Evolutionary conservation across 2,797 vertebrate genomes (phyloP).

Genomic region (Gouania willdenowi): DNA sequence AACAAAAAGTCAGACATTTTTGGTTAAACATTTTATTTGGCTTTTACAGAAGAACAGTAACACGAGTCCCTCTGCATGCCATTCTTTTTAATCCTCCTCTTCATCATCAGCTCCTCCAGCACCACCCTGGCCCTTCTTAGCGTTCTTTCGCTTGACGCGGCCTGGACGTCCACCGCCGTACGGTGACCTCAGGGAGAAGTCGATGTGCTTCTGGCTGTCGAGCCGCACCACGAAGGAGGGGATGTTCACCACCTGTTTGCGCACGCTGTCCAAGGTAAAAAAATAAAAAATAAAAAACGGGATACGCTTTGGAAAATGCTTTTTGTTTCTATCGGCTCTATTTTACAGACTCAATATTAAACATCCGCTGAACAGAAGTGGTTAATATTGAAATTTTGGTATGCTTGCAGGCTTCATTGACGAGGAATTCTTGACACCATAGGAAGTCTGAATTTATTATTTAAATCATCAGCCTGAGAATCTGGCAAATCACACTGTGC

Average conservation of each 20-base stretch:
- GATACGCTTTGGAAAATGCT: too few relatives aligned
- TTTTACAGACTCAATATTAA: too few relatives aligned
- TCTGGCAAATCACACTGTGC: not conserved
- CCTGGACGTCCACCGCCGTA: conserved; percentile 90
- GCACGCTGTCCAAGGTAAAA: conserved; percentile 82
- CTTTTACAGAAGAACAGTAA: conserved; percentile 29
- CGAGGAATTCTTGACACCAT: conserved; percentile 82
- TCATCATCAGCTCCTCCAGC: conserved; percentile 86
- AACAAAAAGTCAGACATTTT: not conserved
- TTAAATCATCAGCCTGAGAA: conserved; percentile 73
- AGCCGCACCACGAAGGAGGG: conserved; percentile 92
- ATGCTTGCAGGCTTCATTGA: conserved; percentile 73
- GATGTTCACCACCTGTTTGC: conserved; percentile 95
- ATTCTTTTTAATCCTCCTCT: conserved; percentile 84
- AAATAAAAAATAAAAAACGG: too few relatives aligned
- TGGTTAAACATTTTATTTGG: conserved; percentile 68
- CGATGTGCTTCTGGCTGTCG: conserved; percentile 95
- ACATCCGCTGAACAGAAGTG: too few relatives aligned
- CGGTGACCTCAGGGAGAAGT: conserved; percentile 92
- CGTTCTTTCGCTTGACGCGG: conserved; percentile 92
- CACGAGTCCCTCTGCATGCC: not conserved
- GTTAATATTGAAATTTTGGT: too few relatives aligned
- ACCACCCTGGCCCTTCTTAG: conserved; percentile 91
- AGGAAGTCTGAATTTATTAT: conserved; percentile 54
- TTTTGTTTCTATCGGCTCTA: too few relatives aligned